phyloP scores from a whole-genome alignment of 2,113 vertebrate species.

The Pristiophorus japonicus region DNA sequence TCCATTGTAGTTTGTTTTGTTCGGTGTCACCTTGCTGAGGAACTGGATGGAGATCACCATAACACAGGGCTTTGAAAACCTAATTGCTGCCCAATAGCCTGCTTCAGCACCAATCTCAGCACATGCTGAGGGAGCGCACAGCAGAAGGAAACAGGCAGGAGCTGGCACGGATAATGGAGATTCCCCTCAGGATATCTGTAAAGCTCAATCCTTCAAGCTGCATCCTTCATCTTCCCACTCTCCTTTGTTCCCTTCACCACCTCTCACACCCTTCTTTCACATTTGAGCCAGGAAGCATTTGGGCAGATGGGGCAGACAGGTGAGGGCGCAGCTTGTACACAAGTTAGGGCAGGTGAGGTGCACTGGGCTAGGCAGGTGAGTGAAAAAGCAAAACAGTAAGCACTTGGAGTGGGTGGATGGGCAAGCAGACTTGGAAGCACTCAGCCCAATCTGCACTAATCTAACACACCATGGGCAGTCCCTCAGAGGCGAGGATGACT shows the following conservation, averaged over 20 bases:
- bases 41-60: not conserved
- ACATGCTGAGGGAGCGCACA: not conserved
- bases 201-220: not conserved
- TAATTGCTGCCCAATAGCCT: not conserved
- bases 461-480: too few species aligned
- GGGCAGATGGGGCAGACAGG: not conserved
- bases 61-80: not conserved
- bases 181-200: not conserved
- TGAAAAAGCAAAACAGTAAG: not conserved
- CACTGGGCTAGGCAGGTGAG: not conserved
- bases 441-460: not conserved
- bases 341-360: not conserved
- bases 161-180: not conserved
- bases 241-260: not conserved
- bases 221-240: not conserved
- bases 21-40: not conserved
- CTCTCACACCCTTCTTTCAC: not conserved
- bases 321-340: not conserved
- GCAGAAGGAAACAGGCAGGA: not conserved
- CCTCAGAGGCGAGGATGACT: too few species aligned
- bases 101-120: not conserved
- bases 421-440: not conserved
- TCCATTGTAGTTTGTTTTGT: not conserved
- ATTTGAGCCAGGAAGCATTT: not conserved
- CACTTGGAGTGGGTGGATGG: not conserved